Evolutionary conservation across 2,888 invertebrate species (phyloP).

Genomic region (Pyrochroa serraticornis): DNA sequence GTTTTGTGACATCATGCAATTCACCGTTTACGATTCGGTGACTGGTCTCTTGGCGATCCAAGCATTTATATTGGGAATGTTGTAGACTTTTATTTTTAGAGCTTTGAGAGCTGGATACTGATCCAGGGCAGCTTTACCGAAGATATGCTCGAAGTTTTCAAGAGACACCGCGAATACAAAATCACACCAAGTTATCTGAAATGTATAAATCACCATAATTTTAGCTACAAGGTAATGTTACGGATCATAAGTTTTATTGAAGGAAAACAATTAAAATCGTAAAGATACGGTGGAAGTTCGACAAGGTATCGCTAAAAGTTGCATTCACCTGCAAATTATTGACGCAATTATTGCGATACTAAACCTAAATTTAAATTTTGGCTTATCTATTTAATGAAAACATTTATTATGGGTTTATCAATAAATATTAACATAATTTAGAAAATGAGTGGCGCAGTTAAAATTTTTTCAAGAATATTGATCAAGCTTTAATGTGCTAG

Average conservation of each 20-base stretch:
- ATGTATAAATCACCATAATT: constrained; percentile 13
- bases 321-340: no score
- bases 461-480: no score
- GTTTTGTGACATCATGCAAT: not conserved
- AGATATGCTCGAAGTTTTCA: constrained; percentile 62
- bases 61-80: constrained; percentile 61
- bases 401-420: no score
- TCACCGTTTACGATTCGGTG: constrained; percentile 59
- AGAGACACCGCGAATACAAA: constrained; percentile 64
- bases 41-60: constrained; percentile 65
- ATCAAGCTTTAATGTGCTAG: no score
- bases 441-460: no score
- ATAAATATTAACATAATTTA: no score
- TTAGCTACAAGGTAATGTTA: no score
- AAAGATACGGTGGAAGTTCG: not conserved
- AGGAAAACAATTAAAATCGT: no score
- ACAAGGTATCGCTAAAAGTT: not conserved
- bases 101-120: constrained; percentile 62
- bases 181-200: constrained; percentile 67
- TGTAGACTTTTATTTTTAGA: constrained; percentile 61
- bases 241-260: no score
- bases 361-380: no score
- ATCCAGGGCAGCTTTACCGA: constrained; percentile 61
- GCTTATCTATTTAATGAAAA: no score
- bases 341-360: no score